Conservation (phyloP, 2,113 vertebrate genomes). For the Leucopsar rothschildi region DNA sequence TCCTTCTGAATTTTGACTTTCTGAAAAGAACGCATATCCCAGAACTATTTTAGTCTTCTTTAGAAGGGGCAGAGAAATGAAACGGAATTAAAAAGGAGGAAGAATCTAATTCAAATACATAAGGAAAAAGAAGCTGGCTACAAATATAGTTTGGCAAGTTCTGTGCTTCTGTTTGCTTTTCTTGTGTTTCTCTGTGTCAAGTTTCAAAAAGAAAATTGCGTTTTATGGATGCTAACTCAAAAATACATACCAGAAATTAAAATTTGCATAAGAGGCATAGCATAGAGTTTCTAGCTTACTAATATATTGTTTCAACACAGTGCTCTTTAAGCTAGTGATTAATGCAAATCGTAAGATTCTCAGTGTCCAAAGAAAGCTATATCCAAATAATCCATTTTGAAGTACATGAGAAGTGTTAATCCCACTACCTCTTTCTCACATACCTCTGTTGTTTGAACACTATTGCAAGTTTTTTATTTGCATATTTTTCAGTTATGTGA, state of each 20-base stretch:
- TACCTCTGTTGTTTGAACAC: not conserved
- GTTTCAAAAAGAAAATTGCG: not conserved
- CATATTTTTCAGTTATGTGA: not conserved
- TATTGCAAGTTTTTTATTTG: conserved; percentile 4
- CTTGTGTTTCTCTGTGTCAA: not conserved
- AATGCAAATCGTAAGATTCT: conserved; percentile 47
- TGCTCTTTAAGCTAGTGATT: conserved; percentile 21
- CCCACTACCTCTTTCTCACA: not conserved
- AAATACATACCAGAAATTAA: not conserved
- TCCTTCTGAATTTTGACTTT: not conserved
- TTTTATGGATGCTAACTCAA: conserved; percentile 4
- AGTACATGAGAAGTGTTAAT: not conserved
- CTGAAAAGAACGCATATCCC: not conserved
- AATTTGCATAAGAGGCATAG: conserved; percentile 21
- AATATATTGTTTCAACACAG: not conserved
- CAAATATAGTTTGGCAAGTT: not conserved
- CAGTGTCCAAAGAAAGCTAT: not conserved
- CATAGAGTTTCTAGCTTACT: not conserved
- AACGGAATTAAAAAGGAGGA: not conserved
- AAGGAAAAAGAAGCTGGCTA: not conserved
- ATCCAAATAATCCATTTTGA: conserved; percentile 17
- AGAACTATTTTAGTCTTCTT: not conserved
- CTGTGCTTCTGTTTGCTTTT: not conserved
- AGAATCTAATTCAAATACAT: not conserved
- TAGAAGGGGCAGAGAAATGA: not conserved